Evolutionary conservation across 2,113 vertebrate species (phyloP).

Genomic region (Baryphthengus martii): DNA sequence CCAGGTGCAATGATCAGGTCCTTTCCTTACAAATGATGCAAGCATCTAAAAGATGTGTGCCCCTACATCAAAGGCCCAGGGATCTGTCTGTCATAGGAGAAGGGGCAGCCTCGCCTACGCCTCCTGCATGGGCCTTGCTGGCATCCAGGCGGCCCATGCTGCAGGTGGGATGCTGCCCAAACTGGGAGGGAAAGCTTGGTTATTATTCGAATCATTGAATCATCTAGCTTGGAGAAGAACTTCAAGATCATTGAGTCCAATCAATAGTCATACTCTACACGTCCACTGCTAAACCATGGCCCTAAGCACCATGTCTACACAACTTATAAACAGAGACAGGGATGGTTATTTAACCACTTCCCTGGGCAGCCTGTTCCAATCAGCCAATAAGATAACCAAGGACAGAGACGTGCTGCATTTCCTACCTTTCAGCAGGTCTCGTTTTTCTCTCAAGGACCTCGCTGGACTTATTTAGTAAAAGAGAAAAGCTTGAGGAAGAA

Average conservation of each 20-base stretch:
- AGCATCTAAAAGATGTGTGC: background rate
- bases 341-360: no score
- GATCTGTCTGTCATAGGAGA: background rate
- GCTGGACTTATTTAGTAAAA: background rate
- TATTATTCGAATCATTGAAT: background rate
- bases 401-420: background rate
- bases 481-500: background rate
- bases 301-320: no score
- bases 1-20: background rate
- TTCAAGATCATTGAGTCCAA: no score
- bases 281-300: no score
- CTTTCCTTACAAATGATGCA: background rate
- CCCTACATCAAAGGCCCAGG: background rate
- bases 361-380: no score
- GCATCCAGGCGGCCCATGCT: fast-evolving
- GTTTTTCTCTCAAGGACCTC: background rate
- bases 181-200: background rate
- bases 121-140: background rate
- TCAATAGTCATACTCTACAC: no score
- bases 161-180: background rate
- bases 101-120: background rate
- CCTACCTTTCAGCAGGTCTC: background rate
- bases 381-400: background rate
- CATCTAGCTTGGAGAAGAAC: no score
- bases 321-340: no score